These are phyloP conservation scores for Stenotaenia linearis DNA, from an alignment of 2,888 invertebrate genomes.

Conservation along the genomic window DNA sequence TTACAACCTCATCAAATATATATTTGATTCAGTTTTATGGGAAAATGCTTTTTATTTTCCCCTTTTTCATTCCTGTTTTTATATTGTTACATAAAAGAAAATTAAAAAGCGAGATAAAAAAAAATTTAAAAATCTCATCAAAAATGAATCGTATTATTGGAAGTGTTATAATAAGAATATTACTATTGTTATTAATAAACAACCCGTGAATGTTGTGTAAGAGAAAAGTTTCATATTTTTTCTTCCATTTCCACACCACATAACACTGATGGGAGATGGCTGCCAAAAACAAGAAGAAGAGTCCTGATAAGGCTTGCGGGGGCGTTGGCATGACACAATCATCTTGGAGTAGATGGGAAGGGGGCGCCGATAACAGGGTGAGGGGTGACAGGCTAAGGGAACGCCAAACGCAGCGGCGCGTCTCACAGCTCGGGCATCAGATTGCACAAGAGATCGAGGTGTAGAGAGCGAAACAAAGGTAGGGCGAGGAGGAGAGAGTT, in stretches of 20 bases:
- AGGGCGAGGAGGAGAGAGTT: background rate
- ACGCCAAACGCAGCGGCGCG: constrained; percentile 26
- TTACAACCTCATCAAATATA: constrained; percentile 20
- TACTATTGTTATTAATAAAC: background rate
- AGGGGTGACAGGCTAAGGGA: constrained; percentile 24
- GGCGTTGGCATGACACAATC: constrained; percentile 26
- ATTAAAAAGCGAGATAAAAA: background rate
- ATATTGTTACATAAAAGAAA: background rate
- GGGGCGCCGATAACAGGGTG: constrained; percentile 24
- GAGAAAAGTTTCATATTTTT: background rate
- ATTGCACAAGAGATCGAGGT: constrained; percentile 21
- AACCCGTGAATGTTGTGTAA: background rate
- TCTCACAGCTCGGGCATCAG: constrained; percentile 21
- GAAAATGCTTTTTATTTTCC: background rate
- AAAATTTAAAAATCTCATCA: background rate
- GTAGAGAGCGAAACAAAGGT: constrained; percentile 21
- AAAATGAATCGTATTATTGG: background rate
- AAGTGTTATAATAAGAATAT: background rate
- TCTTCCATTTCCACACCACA: constrained; percentile 23
- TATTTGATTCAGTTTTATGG: constrained; percentile 3
- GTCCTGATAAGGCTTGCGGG: constrained; percentile 19
- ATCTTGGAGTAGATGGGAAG: constrained; percentile 10
- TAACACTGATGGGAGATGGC: constrained; percentile 20
- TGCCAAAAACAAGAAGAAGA: constrained; percentile 19
- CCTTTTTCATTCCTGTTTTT: background rate